Percentiles rank a stretch among this genome's conserved stretches.
phyloP scores from a whole-genome alignment of 2,888 invertebrate species.

The Geophilus truncorum region DNA sequence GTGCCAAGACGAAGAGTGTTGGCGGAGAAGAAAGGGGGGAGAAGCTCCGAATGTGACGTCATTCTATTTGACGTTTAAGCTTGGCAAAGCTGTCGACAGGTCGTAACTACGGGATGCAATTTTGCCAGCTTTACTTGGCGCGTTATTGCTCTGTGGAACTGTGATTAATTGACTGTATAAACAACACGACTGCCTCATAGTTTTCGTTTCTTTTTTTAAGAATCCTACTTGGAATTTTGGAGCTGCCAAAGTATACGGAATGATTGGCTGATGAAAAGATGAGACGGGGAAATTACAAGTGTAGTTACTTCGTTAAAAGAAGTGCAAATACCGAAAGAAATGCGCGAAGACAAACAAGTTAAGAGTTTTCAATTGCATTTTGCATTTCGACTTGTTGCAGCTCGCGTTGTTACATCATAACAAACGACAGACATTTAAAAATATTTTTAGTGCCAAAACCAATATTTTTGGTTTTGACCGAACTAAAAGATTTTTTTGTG shows the following conservation, averaged over 20 bases:
- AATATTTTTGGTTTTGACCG: too few relatives aligned
- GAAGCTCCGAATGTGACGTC: background rate
- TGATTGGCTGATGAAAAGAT: conserved; percentile 10
- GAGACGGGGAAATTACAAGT: conserved; percentile 5
- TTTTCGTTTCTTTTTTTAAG: background rate
- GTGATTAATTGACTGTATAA: conserved; percentile 4
- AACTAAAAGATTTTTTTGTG: too few relatives aligned
- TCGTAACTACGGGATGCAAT: conserved; percentile 23
- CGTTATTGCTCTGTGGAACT: background rate
- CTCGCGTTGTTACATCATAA: too few relatives aligned
- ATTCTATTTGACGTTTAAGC: background rate
- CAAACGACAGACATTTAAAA: too few relatives aligned
- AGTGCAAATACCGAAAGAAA: background rate
- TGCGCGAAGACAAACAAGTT: conserved; percentile 12
- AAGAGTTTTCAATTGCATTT: background rate
- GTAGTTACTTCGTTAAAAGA: conserved; percentile 29
- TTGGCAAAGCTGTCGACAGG: conserved; percentile 21
- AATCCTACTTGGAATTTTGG: background rate
- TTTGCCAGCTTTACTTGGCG: conserved; percentile 13
- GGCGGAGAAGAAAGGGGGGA: background rate
- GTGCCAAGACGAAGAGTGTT: background rate
- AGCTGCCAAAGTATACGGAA: background rate
- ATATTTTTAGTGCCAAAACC: too few relatives aligned
- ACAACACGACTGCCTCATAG: conserved; percentile 25
- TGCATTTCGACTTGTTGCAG: too few relatives aligned